Conservation (phyloP, 2,797 vertebrate species). For the Chrysocyon brachyurus region DNA sequence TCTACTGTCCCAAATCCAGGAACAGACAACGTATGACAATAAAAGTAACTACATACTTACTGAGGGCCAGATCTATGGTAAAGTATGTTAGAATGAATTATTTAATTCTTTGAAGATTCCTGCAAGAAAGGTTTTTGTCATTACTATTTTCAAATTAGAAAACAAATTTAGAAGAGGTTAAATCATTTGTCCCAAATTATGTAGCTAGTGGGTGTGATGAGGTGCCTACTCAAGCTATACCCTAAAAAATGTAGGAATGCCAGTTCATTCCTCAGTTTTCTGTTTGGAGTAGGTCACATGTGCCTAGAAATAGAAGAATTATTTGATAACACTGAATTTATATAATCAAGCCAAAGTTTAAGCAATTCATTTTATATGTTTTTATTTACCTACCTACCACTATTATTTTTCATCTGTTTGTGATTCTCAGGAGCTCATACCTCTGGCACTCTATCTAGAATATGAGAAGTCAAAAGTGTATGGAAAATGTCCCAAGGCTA, state of each 20-base stretch:
- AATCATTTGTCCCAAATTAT: slow-evolving; percentile 2
- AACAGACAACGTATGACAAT: background rate
- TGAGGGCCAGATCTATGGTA: background rate
- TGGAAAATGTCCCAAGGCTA: background rate
- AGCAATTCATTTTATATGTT: background rate
- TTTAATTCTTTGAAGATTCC: background rate
- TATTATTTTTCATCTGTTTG: background rate
- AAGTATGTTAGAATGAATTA: background rate
- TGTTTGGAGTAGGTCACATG: background rate
- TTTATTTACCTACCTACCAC: background rate
- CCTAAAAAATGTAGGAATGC: background rate
- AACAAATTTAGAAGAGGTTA: background rate
- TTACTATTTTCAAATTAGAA: slow-evolving; percentile 38
- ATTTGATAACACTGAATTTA: background rate
- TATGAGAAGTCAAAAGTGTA: background rate
- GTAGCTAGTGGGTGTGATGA: background rate
- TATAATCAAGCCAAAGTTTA: background rate
- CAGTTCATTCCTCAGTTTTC: background rate
- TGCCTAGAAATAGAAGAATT: background rate
- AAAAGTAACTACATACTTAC: background rate
- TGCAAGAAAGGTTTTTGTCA: background rate
- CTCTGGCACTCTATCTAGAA: background rate
- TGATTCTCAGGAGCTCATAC: background rate
- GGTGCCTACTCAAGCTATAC: background rate
- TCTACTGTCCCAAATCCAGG: background rate